Conservation (phyloP, 1,140 invertebrate genomes). For the Achroia grisella region DNA sequence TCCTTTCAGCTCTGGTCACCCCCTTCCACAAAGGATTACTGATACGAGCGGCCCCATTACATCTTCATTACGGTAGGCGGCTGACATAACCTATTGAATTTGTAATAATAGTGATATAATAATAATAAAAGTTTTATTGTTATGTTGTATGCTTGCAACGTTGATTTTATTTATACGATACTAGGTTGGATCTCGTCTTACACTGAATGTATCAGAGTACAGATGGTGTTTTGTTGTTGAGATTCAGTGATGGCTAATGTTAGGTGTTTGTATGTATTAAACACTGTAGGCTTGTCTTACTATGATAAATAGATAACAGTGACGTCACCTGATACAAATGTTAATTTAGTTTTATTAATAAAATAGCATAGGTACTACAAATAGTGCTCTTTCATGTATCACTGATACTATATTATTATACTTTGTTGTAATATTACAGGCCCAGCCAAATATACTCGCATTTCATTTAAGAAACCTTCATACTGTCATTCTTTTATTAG, state of each 20-base stretch:
- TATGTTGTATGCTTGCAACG: conserved; percentile 50
- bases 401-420: no score
- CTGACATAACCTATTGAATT: conserved; percentile 32
- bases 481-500: no score
- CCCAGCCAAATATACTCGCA: no score
- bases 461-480: no score
- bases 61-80: conserved; percentile 72
- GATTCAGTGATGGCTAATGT: conserved; percentile 4
- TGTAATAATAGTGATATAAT: conserved; percentile 38
- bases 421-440: no score
- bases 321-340: no score
- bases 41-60: conserved; percentile 54
- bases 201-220: conserved; percentile 27
- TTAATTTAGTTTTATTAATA: no score
- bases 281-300: no score
- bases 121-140: conserved; percentile 59
- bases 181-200: conserved; percentile 43
- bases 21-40: conserved; percentile 64
- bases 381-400: no score
- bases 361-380: no score
- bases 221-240: no score
- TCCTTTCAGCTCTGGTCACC: conserved; percentile 61
- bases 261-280: conserved; percentile 12
- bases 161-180: conserved; percentile 56
- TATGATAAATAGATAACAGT: no score